Base-by-base conservation (phyloP, 2,797 vertebrate species). In the Bovichtus variegatus region DNA sequence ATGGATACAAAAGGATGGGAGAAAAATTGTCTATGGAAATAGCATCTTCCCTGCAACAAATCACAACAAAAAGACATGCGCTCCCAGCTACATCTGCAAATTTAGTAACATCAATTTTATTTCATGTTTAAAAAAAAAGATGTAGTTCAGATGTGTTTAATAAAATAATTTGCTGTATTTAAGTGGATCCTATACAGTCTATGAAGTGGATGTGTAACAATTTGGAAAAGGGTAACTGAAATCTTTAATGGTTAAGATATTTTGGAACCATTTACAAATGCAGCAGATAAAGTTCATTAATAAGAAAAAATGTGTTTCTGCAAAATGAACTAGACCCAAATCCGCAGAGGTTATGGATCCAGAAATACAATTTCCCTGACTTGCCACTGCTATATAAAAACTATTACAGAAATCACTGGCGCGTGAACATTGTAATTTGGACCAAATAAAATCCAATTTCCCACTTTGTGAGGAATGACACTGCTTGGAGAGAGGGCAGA, bases 401-500 rank as follows among this genome's bases (percentile, higher is more conserved):
- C n/a, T 71, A 72, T 82, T 64, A 76, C 53, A 70, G 50, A 70
- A 78, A 76, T 73, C 54, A 50, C 59, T 47, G 50, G 51, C 23
- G 72, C 13, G 5, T 83, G 67, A 83, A 80, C 7, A 67, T 59
- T 76, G 65, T 53, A 80, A 86, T 76, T 63, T 82, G 69, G 63
- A 65, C 69, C 49, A 57, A 86, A 83, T 82, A 72, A 87, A 88
- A 87, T 78, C 54, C 29, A 11, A 77, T 67, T 82, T 82, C 46
- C 27, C 16, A 63, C 23, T 68, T 44, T 71, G 43, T 40, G 29
- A 75, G 50, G 76, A 76, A 67, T 27, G 80, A 82, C 60, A 78
- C 51, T 7, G 18, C 29, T 34, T 10, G 21, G 51, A 71, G 40
- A 54, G 40, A 60, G 31, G 38, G 23, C 19, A 25, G 10, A 29